A percentile compares a stretch with the other conserved stretches of the same genome.
phyloP scores from a whole-genome alignment of 2,113 vertebrate species.

The Sinocyclocheilus anophthalmus region DNA sequence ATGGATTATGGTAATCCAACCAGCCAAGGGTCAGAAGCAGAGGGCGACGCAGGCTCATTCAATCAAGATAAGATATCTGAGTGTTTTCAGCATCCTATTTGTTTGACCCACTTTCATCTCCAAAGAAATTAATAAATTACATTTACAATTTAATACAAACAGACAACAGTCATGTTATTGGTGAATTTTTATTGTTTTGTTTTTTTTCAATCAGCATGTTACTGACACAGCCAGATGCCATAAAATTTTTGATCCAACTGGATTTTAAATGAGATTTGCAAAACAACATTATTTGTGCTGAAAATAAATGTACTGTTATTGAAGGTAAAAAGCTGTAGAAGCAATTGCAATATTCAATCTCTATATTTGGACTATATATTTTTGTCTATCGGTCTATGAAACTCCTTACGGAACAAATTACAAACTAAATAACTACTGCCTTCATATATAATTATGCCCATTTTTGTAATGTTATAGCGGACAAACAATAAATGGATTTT shows the following conservation, averaged over 20 bases:
- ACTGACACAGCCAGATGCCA: neutral
- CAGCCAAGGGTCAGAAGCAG: slow-evolving; percentile 19
- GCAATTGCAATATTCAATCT: neutral
- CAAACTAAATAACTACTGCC: too few species aligned
- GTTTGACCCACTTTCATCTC: slow-evolving; percentile 30
- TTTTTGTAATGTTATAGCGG: too few species aligned
- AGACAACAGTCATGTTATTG: neutral
- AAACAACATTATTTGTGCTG: neutral
- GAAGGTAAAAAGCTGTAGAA: neutral
- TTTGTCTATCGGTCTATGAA: too few species aligned
- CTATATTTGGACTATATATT: too few species aligned
- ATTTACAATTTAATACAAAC: neutral
- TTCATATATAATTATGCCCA: too few species aligned
- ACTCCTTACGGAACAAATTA: too few species aligned
- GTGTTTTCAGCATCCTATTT: slow-evolving; percentile 28
- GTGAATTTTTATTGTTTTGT: neutral
- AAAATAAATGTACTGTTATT: neutral
- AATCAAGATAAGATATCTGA: slow-evolving; percentile 48
- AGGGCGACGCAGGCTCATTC: slow-evolving; percentile 51
- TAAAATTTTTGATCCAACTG: neutral
- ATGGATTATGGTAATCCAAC: slow-evolving; percentile 74
- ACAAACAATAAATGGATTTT: too few species aligned
- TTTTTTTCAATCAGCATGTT: neutral
- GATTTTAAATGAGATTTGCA: neutral
- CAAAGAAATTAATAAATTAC: slow-evolving; percentile 10